Percentiles rank a stretch among this genome's conserved stretches.
phyloP scores from a whole-genome alignment of 2,888 invertebrate genomes.

The Rhopalosiphum nymphaeae region DNA sequence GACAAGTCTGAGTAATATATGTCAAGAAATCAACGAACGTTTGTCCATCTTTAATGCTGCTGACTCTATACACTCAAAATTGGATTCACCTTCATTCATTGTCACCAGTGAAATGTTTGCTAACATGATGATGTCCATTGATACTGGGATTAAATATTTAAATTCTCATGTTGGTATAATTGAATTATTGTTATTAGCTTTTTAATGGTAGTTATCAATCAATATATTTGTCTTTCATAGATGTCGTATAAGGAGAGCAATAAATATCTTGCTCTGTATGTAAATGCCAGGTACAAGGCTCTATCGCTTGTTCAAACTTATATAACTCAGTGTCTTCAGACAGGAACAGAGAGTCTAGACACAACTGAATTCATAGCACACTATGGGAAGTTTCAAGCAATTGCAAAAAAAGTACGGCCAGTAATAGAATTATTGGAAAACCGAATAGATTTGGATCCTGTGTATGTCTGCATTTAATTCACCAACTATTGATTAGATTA shows the following conservation, averaged over 20 bases:
- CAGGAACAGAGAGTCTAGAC: constrained; percentile 66
- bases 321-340: constrained; percentile 73
- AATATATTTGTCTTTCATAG: constrained; percentile 71
- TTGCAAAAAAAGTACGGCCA: constrained; percentile 86
- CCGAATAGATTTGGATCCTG: constrained; percentile 79
- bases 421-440: constrained; percentile 87
- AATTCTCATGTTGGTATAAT: constrained; percentile 79
- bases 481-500: not conserved
- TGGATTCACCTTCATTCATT: constrained; percentile 84
- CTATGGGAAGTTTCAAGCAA: constrained; percentile 95
- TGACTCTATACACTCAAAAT: constrained; percentile 82
- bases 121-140: constrained; percentile 84
- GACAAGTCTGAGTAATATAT: constrained; percentile 83
- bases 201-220: not conserved
- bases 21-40: constrained; percentile 83
- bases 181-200: constrained; percentile 65
- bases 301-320: constrained; percentile 84
- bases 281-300: constrained; percentile 85
- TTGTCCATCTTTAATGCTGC: constrained; percentile 89
- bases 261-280: constrained; percentile 85
- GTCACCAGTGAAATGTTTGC: constrained; percentile 88
- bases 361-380: constrained; percentile 78
- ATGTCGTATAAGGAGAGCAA: constrained; percentile 87
- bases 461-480: constrained; percentile 73
- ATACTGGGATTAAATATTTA: constrained; percentile 88